phyloP scores from a whole-genome alignment of 2,888 invertebrate genomes.

The Eupithecia subumbrata region DNA sequence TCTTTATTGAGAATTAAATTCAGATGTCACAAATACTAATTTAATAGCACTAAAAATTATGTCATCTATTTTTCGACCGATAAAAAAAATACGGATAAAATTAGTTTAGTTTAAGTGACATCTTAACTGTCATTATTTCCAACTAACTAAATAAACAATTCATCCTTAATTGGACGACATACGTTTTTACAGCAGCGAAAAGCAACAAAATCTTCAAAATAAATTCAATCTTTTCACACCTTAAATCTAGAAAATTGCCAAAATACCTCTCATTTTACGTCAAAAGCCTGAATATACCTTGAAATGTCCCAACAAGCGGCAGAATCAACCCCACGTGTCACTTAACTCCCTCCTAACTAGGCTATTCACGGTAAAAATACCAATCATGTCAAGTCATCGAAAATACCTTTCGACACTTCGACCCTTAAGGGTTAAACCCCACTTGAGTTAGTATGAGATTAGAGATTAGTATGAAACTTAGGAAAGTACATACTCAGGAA shows the following conservation, averaged over 20 bases:
- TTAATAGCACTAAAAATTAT: too few relatives aligned
- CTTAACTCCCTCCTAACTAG: slow-evolving; percentile 32
- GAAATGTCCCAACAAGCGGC: slow-evolving; percentile 13
- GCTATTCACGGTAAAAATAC: slow-evolving; percentile 35
- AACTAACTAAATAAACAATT: too few relatives aligned
- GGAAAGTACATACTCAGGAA: too few relatives aligned
- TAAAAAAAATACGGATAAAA: too few relatives aligned
- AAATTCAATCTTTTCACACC: not conserved
- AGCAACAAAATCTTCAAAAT: not conserved
- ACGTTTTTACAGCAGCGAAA: not conserved
- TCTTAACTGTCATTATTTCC: too few relatives aligned
- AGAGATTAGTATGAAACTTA: not conserved
- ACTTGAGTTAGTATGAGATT: slow-evolving; percentile 5
- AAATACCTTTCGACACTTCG: slow-evolving; percentile 33
- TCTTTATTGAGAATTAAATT: too few relatives aligned
- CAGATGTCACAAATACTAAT: too few relatives aligned
- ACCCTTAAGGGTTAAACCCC: slow-evolving; percentile 16
- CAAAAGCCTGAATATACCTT: slow-evolving; percentile 6
- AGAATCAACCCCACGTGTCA: slow-evolving; percentile 24
- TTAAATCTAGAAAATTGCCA: not conserved
- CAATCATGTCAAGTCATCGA: slow-evolving; percentile 35
- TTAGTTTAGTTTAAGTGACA: too few relatives aligned
- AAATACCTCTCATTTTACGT: not conserved
- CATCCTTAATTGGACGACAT: too few relatives aligned
- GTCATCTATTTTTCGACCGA: too few relatives aligned